Evolutionary conservation across 2,113 vertebrate species (phyloP), one percentile per base, ranked within the genome.

Genomic region (Motacilla alba): DNA sequence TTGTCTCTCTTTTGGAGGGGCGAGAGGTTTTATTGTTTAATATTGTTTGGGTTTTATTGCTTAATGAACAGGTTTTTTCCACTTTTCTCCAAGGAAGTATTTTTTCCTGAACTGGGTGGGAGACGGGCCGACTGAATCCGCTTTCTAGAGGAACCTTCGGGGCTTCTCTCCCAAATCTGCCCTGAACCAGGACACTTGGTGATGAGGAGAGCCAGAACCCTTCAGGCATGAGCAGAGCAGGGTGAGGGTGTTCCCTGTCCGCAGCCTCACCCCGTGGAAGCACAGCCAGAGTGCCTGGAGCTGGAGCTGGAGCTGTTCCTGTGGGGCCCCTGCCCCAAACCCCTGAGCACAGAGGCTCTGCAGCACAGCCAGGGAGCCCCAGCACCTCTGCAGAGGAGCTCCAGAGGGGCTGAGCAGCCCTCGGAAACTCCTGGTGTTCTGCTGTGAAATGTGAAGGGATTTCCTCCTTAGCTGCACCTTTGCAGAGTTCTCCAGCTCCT

Each of bases 351-450:
- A 31, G 28, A 52, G 55, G 23, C 33, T 9, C 21, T 37, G 3
- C 3, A 13, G 24, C 1, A 2, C 0, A 2, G 26, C 28, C 30
- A 16, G 24, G 46, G 26, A 69, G 50, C 13, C 19, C n/a, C 10
- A 4, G 6, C 26, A 24, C 4, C 2, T 23, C 26, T 35, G 59
- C 47, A 14, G n/a, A 63, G 56, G 17, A 31, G 33, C 35, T 72
- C 30, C n/a, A 59, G 27, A 60, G 6, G 24, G n/a, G 7, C 10
- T 68, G 30, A 5, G 19, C 59, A 8, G 35, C 21, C 21, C 3
- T 1, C 20, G 11, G 7, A 12, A 23, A 20, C 7, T 17, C 49
- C 14, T 37, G 4, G 6, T 43, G 66, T 59, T 58, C 55, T 82
- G 15, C 52, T 26, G 12, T 43, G 70, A 52, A 19, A 59, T 22